Evolutionary conservation across 2,888 invertebrate species (phyloP).

Genomic region (Meteorus cinctellus): DNA sequence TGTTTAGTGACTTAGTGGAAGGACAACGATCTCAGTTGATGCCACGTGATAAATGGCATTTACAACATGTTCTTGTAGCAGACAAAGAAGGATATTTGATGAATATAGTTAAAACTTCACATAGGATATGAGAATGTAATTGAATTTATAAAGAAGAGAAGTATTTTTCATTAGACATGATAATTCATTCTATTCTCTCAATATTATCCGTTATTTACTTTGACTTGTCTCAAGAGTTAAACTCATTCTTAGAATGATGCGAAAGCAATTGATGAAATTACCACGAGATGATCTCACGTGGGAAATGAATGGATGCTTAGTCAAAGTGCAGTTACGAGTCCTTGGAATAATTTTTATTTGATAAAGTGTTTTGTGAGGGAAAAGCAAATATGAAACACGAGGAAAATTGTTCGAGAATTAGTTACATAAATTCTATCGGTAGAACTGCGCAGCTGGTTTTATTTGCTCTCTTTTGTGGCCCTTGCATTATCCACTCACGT

Average conservation of each 20-base stretch:
- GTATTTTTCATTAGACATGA: too few species aligned
- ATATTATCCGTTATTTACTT: not conserved
- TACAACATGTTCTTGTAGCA: constrained; percentile 30
- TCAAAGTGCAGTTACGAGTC: not conserved
- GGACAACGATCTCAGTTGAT: constrained; percentile 43
- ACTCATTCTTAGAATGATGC: not conserved
- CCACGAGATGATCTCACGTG: not conserved
- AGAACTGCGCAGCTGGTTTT: not conserved
- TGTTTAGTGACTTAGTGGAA: constrained; percentile 41
- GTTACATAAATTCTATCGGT: not conserved
- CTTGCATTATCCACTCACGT: not conserved
- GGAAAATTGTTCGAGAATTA: not conserved
- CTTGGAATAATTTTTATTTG: not conserved
- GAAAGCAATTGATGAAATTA: not conserved
- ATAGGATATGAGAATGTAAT: too few species aligned
- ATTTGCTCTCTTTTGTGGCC: not conserved
- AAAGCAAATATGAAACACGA: not conserved
- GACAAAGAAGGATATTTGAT: not conserved
- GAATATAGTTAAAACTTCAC: not conserved
- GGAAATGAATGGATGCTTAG: not conserved
- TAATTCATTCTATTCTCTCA: too few species aligned
- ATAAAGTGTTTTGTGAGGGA: not conserved
- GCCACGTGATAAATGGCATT: constrained; percentile 40
- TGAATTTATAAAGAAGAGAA: too few species aligned
- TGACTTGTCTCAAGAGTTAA: too few species aligned